phyloP scores from a whole-genome alignment of 2,888 invertebrate genomes.

The Melinaea menophilus region DNA sequence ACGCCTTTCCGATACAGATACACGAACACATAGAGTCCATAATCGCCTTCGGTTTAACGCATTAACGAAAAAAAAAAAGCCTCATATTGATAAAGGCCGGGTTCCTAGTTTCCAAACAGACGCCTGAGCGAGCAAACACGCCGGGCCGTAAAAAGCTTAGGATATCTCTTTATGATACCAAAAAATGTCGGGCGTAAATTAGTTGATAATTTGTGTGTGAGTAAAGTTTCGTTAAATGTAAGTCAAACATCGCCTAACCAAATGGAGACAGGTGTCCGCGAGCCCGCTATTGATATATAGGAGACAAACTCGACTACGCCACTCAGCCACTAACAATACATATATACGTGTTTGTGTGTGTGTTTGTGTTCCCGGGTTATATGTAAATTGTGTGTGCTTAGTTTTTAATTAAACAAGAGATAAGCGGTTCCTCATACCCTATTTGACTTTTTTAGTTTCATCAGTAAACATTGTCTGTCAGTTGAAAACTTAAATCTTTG shows the following conservation, averaged over 20 bases:
- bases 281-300: conserved; percentile 61
- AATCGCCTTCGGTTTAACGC: conserved; percentile 20
- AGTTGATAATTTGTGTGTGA: conserved; percentile 76
- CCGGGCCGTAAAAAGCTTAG: conserved; percentile 58
- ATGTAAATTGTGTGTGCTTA: conserved; percentile 69
- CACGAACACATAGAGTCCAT: conserved; percentile 29
- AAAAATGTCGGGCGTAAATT: conserved; percentile 71
- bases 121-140: conserved; percentile 42
- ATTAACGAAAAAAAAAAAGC: conserved; percentile 26
- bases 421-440: conserved; percentile 58
- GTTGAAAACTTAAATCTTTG: conserved; percentile 34
- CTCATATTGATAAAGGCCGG: conserved; percentile 39
- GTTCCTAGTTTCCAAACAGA: conserved; percentile 41
- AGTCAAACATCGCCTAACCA: conserved; percentile 72
- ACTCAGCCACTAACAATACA: conserved; percentile 46
- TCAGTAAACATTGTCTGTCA: conserved; percentile 47
- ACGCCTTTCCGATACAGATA: conserved; percentile 44
- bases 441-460: conserved; percentile 64
- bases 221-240: conserved; percentile 74
- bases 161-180: conserved; percentile 52
- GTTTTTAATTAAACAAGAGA: conserved; percentile 72
- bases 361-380: conserved; percentile 55
- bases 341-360: conserved; percentile 27
- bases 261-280: conserved; percentile 73
- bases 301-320: conserved; percentile 43